Evolutionary conservation across 2,797 vertebrate genomes (phyloP).

Genomic region (Neomorphus geoffroyi): DNA sequence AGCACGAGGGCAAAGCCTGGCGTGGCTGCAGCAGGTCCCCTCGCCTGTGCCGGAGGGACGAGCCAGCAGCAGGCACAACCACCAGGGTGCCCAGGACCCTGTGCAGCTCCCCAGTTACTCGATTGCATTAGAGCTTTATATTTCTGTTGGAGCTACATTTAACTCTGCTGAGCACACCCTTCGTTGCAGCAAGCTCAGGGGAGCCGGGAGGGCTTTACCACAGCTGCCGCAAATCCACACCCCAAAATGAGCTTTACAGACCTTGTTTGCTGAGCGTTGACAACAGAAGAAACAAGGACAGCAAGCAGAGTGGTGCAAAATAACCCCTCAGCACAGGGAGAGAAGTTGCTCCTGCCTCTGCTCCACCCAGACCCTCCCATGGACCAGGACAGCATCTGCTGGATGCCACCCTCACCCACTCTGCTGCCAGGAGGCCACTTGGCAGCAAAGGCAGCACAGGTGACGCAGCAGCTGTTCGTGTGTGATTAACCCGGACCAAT

Average conservation of each 20-base stretch:
- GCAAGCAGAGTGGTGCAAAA: not conserved
- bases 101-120: not conserved
- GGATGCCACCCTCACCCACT: not conserved
- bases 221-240: not conserved
- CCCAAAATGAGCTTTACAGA: not conserved
- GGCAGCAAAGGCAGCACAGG: not conserved
- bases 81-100: not conserved
- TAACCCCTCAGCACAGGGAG: not conserved
- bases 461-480: not conserved
- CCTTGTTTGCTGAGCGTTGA: not conserved
- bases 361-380: not conserved
- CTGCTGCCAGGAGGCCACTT: fast-evolving
- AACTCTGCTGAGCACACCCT: not conserved
- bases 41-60: fast-evolving
- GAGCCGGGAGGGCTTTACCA: not conserved
- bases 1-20: not conserved
- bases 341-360: not conserved
- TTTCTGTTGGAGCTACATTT: not conserved
- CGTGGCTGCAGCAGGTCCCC: not conserved
- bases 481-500: not conserved
- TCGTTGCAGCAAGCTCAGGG: not conserved
- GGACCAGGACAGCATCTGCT: not conserved
- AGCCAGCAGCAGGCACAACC: not conserved
- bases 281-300: not conserved
- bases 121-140: not conserved